Evolutionary conservation across 2,888 invertebrate genomes (phyloP).

Genomic region (Morinoia aosen): DNA sequence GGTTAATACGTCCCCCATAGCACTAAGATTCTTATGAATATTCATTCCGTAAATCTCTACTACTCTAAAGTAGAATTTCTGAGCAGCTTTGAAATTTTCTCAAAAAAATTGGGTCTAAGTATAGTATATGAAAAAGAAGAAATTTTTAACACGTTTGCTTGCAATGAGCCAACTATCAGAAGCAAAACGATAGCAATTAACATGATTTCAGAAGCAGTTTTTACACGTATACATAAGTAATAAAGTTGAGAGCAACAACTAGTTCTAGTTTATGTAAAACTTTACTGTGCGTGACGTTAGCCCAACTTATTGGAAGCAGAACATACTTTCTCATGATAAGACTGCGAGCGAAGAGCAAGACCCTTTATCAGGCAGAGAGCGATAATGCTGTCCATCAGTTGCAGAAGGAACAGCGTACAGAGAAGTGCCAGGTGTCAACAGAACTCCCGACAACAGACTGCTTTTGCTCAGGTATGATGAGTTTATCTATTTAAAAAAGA

Average conservation of each 20-base stretch:
- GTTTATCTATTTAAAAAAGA: neutral
- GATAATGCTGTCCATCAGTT: neutral
- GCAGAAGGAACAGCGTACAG: constrained; percentile 2
- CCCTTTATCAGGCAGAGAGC: neutral
- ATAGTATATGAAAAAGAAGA: neutral
- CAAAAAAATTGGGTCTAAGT: neutral
- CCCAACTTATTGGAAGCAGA: neutral
- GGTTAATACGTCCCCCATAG: too few relatives aligned
- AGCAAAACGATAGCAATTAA: neutral
- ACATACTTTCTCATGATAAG: neutral
- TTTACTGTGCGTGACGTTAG: neutral
- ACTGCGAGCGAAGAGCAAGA: neutral
- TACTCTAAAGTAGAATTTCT: too few relatives aligned
- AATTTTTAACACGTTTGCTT: neutral
- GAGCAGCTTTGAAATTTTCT: neutral
- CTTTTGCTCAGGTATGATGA: neutral
- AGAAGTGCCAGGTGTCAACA: neutral
- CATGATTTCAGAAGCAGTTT: neutral
- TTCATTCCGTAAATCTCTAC: too few relatives aligned
- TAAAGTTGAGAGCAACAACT: neutral
- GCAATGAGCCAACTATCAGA: neutral
- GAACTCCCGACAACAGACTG: neutral
- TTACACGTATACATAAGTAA: neutral
- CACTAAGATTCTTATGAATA: too few relatives aligned
- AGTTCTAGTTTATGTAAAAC: neutral